These are phyloP conservation scores for Lycaon pictus DNA, from an alignment of 2,113 vertebrate species.

Conservation along the genomic window DNA sequence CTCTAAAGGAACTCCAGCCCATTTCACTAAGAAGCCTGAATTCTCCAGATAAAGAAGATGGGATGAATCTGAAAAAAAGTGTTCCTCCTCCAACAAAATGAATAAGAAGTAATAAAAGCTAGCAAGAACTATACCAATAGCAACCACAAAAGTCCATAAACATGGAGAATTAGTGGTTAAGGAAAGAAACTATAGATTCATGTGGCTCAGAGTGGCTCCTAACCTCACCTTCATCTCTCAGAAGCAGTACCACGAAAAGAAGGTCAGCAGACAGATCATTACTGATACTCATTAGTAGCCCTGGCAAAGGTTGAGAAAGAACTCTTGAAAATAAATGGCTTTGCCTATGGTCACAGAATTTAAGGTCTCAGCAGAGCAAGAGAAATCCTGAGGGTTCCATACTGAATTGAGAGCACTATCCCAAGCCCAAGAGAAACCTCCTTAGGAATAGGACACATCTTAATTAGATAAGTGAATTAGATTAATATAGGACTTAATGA, in stretches of 20 bases:
- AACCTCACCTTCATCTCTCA: background rate
- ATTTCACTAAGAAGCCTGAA: background rate
- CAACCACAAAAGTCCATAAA: background rate
- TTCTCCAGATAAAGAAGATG: background rate
- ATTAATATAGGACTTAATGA: background rate
- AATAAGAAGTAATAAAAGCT: constrained; percentile 32
- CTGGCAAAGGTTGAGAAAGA: background rate
- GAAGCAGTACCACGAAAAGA: background rate
- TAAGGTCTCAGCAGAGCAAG: background rate
- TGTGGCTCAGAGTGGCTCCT: background rate
- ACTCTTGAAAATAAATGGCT: constrained; percentile 6
- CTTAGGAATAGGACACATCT: background rate
- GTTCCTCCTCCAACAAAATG: background rate
- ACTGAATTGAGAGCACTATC: background rate
- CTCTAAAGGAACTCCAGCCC: background rate
- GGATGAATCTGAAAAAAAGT: background rate
- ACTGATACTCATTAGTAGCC: background rate
- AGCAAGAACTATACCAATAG: background rate
- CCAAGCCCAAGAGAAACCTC: background rate
- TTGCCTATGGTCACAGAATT: background rate
- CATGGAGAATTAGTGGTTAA: background rate
- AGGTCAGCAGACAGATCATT: background rate
- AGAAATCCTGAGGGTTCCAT: background rate
- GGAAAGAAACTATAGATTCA: background rate
- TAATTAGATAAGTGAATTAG: background rate